These are phyloP conservation scores for Pachypeltis micranthus DNA, from an alignment of 1,140 invertebrate genomes.

Conservation along the genomic window DNA sequence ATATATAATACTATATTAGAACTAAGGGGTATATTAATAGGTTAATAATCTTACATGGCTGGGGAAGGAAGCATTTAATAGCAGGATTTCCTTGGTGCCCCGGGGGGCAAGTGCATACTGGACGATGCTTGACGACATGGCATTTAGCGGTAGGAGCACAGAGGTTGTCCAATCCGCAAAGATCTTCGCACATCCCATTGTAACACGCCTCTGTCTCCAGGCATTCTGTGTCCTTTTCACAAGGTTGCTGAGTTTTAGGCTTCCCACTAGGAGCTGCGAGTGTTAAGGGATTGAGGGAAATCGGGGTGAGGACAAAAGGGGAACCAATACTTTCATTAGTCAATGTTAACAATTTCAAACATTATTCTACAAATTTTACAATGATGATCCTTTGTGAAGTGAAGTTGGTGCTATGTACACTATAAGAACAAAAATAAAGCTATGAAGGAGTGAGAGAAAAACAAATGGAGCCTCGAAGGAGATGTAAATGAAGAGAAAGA, in stretches of 20 bases:
- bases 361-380: conserved; percentile 1
- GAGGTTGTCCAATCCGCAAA: conserved; percentile 58
- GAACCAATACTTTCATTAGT: not conserved
- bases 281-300: conserved; percentile 6
- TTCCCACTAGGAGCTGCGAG: conserved; percentile 34
- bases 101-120: conserved; percentile 61
- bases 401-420: too few species aligned
- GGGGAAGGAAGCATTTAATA: conserved; percentile 52
- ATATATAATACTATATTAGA: not conserved
- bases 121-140: conserved; percentile 57
- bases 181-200: conserved; percentile 57
- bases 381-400: conserved; percentile 3
- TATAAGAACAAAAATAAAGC: too few species aligned
- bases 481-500: too few species aligned
- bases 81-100: conserved; percentile 63
- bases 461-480: too few species aligned
- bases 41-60: conserved; percentile 50
- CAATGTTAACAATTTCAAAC: not conserved
- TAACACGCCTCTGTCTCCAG: conserved; percentile 61
- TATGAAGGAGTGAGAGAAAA: too few species aligned
- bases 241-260: conserved; percentile 52
- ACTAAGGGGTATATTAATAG: not conserved
- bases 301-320: conserved; percentile 5
- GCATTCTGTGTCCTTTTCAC: conserved; percentile 60
- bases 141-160: conserved; percentile 57